Evolutionary conservation across 2,797 vertebrate species (phyloP).

Genomic region (Tarsius wallacei): DNA sequence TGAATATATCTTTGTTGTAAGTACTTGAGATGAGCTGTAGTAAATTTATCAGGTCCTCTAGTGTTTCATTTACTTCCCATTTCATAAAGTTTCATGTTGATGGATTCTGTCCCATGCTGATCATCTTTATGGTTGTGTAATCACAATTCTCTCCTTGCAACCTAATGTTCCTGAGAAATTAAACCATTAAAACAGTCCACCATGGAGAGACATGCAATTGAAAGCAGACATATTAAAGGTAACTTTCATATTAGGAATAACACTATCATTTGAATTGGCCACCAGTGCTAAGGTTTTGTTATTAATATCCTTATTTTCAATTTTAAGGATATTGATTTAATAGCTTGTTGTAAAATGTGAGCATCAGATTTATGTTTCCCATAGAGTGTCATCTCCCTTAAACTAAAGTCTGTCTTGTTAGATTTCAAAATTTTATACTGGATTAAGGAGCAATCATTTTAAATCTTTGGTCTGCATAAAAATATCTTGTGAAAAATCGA

Average conservation of each 20-base stretch:
- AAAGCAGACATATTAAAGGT: slow-evolving; percentile 22
- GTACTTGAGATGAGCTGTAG: neutral
- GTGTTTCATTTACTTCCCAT: slow-evolving; percentile 34
- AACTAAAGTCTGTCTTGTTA: slow-evolving; percentile 7
- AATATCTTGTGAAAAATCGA: neutral
- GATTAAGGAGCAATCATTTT: slow-evolving; percentile 56
- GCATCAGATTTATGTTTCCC: slow-evolving; percentile 39
- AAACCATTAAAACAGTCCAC: slow-evolving; percentile 39
- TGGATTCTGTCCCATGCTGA: slow-evolving; percentile 13
- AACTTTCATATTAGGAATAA: neutral
- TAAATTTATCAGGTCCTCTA: neutral
- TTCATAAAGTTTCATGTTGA: slow-evolving; percentile 19
- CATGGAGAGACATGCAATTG: neutral
- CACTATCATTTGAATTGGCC: slow-evolving; percentile 44
- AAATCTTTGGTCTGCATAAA: neutral
- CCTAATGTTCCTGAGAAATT: slow-evolving; percentile 54
- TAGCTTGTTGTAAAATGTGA: slow-evolving; percentile 15
- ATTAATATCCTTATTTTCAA: slow-evolving; percentile 40
- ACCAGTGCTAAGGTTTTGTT: slow-evolving; percentile 32
- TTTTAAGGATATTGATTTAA: slow-evolving; percentile 60
- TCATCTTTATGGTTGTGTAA: slow-evolving; percentile 12
- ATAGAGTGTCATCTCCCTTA: neutral
- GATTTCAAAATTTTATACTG: slow-evolving; percentile 51
- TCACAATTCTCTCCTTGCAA: slow-evolving; percentile 46
- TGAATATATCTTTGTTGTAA: neutral